Base-by-base conservation (phyloP, 1,140 invertebrate species). In the Drosophila carrolli region DNA sequence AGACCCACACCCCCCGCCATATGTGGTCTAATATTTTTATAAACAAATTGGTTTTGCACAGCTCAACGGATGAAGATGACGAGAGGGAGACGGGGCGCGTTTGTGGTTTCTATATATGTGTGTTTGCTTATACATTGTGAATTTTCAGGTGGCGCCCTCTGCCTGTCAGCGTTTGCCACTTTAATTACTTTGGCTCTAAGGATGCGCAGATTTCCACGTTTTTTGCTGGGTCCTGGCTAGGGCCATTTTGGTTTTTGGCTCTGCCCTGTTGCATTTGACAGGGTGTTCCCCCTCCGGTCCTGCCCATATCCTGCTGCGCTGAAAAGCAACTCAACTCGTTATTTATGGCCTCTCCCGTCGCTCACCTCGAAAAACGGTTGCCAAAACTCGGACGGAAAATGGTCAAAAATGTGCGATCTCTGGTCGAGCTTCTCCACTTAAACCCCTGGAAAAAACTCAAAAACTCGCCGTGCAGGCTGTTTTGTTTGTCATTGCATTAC, bases 401-500 rank as follows among this genome's bases (percentile, higher is more conserved):
- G 44, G 53, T 14, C 68, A 68, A 71, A 71, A 71, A 71, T 53
- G 61, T 47, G 65, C 47, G 61, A 37, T 41, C 10, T 29, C 46
- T 4, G 37, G 37, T n/a, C 27, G 11, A 35, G 16, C 9, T 14
- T 1, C 29, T 27, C 5, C 29, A 16, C 48, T 38, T 46, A n/a
- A 32, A 7, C 29, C 51, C 9, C 13, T 11, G n/a, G 16, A 68
- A 29, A 67, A 56, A 23, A 32, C 51, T 37, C 35, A 13, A 73
- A 73, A 63, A 50, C 60, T 66, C 56, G 46, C 40, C 66, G 61
- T 80, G 68, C 67, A 50, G 73, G 68, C 68, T 78, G 84, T 85
- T 84, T 88, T 88, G 84, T 88, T 88, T 88, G 80, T 89, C 84
- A 77, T 80, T 88, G 84, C 84, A 88, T 88, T 88, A 88, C 84